Base-by-base conservation (phyloP, 1,140 invertebrate genomes). In the Apocrypta bakeri region DNA sequence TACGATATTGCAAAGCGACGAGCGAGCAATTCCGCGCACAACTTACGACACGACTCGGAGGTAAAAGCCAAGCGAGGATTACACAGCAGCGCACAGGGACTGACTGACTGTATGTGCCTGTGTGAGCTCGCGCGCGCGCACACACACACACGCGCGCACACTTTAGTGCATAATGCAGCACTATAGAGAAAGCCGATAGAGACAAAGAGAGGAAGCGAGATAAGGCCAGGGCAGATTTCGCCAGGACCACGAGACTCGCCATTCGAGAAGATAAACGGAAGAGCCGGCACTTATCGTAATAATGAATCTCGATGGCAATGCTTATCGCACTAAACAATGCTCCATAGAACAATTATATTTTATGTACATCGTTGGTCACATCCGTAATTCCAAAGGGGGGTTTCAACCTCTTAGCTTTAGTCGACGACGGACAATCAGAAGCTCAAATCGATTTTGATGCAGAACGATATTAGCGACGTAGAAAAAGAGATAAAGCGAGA, bases 151-250 rank as follows among this genome's bases (percentile, higher is more conserved):
- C 29, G 3, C 3, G 21, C 3, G 33, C 9, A 9, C 33, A 37
- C 33, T n/a, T n/a, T n/a, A n/a, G n/a, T n/a, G n/a, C n/a, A n/a
- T n/a, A n/a, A n/a, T n/a, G 33, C 33, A 4, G 33, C 33, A 37
- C 9, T 37, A 37, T 79, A 69, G 40, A 69, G 40, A 69, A 71
- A 31, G 40, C 17, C 77, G 48, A 56, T 80, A 64, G 24, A 75
- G 63, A 81, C 72, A 81, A 81, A 75, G 79, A 81, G 31, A 81
- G 79, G 79, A 82, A 82, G 42, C 74, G 61, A 72, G 81, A 82
- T 76, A 82, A 82, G 29, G 12, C 3, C 21, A n/a, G 33, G 21
- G 3, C 8, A 25, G 79, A 75, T 74, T 75, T 81, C 40, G 61
- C 71, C 72, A 74, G 80, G 80, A 75, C 72, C 80, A 27, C 69